Percentiles rank a stretch among this genome's conserved stretches.
Conservation (phyloP, 2,113 vertebrate genomes). For the Mustelus asterias region DNA sequence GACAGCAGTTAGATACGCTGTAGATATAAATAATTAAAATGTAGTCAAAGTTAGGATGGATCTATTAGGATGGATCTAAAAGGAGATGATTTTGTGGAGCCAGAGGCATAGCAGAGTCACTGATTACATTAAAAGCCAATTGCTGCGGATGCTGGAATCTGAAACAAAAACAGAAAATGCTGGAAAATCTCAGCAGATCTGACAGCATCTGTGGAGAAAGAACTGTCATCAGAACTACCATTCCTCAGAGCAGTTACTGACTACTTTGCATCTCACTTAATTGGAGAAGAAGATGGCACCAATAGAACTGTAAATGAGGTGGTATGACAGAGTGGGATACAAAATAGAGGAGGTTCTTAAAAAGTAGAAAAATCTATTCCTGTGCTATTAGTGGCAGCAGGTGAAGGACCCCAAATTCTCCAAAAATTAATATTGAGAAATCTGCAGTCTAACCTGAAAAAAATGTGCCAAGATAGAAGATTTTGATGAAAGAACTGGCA, state of each 20-base stretch:
- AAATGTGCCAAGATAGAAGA: too few species aligned
- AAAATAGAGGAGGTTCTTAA: neutral
- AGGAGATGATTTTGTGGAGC: neutral
- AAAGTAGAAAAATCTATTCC: neutral
- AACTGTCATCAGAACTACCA: too few species aligned
- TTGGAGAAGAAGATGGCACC: neutral
- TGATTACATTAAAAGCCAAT: neutral
- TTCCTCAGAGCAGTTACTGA: too few species aligned
- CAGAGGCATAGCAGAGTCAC: neutral
- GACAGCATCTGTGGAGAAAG: too few species aligned
- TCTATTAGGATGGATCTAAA: neutral
- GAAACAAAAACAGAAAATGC: too few species aligned
- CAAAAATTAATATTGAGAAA: too few species aligned
- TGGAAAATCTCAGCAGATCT: too few species aligned
- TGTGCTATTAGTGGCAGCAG: too few species aligned
- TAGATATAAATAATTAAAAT: neutral
- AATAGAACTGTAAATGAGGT: neutral
- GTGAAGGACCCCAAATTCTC: too few species aligned
- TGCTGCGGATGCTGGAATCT: too few species aligned
- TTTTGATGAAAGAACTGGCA: too few species aligned
- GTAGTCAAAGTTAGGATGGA: neutral
- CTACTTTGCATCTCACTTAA: neutral
- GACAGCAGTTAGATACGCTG: neutral
- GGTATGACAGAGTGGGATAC: neutral
- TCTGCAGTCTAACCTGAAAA: too few species aligned